A percentile compares a stretch with the other conserved stretches of the same genome.
phyloP scores from a whole-genome alignment of 2,113 vertebrate genomes.

The Micronisus gabar region DNA sequence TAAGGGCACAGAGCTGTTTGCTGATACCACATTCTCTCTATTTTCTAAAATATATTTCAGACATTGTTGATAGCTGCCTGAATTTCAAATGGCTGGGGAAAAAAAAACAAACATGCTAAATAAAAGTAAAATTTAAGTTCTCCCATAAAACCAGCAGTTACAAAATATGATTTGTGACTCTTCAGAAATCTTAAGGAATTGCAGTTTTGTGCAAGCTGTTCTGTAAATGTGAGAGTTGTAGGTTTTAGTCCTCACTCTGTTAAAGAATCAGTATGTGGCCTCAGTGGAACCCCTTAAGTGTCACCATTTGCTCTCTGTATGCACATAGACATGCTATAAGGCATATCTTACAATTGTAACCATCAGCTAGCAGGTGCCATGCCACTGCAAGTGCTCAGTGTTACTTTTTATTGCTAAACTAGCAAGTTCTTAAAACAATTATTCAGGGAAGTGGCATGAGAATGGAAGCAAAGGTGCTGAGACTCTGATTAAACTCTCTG shows the following conservation, averaged over 20 bases:
- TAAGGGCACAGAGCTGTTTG: background rate
- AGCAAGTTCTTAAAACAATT: background rate
- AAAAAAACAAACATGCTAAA: background rate
- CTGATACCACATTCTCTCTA: background rate
- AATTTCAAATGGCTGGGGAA: background rate
- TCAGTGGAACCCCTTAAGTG: background rate
- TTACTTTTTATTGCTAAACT: background rate
- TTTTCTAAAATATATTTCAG: background rate
- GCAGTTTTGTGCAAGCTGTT: background rate
- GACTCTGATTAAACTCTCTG: background rate
- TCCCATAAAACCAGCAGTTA: background rate
- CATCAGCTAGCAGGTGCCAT: background rate
- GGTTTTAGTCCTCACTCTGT: background rate
- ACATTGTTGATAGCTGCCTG: background rate
- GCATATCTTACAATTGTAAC: background rate
- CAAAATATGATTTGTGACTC: background rate
- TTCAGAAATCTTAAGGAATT: background rate
- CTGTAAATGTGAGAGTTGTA: background rate
- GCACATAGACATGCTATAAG: background rate
- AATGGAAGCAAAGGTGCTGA: background rate
- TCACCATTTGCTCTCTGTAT: background rate
- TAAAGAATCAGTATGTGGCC: background rate
- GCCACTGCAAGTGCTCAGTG: background rate
- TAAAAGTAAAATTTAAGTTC: background rate
- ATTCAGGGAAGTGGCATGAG: background rate